Conservation (phyloP, 2,113 vertebrate species). For the Trachemys scripta region DNA sequence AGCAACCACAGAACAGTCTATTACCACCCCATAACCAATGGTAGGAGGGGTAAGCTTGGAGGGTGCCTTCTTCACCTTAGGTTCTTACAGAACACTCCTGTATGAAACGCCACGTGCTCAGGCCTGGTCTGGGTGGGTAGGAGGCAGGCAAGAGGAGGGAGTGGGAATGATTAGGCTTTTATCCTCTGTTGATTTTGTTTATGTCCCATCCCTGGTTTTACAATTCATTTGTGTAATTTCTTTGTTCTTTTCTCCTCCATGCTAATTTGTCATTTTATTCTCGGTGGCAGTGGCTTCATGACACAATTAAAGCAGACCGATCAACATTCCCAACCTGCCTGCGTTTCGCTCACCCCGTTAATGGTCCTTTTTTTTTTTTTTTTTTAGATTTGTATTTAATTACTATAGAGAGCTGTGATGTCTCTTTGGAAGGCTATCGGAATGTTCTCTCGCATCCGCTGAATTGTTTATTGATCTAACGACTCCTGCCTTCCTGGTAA, state of each 20-base stretch:
- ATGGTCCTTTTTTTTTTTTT: neutral
- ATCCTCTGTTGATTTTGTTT: neutral
- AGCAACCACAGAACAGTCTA: neutral
- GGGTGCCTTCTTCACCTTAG: neutral
- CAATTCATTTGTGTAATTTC: neutral
- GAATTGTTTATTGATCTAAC: constrained; percentile 29
- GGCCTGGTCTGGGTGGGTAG: neutral
- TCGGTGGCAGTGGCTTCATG: constrained; percentile 38
- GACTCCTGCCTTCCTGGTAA: constrained; percentile 1
- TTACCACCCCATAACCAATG: neutral
- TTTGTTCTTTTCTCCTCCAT: constrained; percentile 59
- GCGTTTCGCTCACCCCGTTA: constrained; percentile 22
- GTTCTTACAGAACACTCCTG: neutral
- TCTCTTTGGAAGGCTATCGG: constrained; percentile 2
- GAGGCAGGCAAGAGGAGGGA: neutral
- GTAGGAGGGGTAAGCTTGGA: neutral
- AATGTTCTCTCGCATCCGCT: neutral
- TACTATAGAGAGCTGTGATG: constrained; percentile 33
- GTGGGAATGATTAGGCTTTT: neutral
- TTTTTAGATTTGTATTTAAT: constrained; percentile 56
- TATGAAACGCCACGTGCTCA: neutral
- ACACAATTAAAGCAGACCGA: constrained; percentile 59
- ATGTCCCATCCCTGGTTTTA: neutral
- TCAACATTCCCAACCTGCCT: constrained; percentile 57
- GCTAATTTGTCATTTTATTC: constrained; percentile 61